Percentiles rank a stretch among this genome's conserved stretches.
Evolutionary conservation across 2,113 vertebrate genomes (phyloP).

Genomic region (Urocynchramus pylzowi): DNA sequence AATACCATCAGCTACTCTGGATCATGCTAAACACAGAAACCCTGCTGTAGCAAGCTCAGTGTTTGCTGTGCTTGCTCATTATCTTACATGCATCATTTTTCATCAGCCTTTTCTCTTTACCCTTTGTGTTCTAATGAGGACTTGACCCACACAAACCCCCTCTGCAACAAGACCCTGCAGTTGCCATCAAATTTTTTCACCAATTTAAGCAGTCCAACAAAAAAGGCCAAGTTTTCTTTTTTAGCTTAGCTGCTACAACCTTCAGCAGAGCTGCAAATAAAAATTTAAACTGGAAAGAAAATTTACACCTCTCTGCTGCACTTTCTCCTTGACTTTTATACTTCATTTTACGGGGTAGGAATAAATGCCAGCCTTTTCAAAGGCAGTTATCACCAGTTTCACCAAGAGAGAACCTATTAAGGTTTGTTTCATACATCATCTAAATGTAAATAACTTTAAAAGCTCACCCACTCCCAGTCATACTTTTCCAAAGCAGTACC

Average conservation of each 20-base stretch:
- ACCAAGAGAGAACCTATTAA: neutral
- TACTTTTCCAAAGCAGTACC: neutral
- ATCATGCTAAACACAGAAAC: neutral
- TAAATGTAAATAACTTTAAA: neutral
- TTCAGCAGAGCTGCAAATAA: neutral
- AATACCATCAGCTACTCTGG: neutral
- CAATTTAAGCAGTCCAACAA: neutral
- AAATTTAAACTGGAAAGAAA: neutral
- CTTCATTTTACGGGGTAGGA: neutral
- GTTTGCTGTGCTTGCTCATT: neutral
- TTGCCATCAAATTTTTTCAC: neutral
- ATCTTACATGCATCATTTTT: neutral
- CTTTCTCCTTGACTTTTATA: neutral
- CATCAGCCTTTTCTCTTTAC: neutral
- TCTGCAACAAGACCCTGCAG: rapidly evolving
- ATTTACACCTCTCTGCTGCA: neutral
- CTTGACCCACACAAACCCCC: neutral
- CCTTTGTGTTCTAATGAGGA: neutral
- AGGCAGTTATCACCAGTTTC: neutral
- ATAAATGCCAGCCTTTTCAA: neutral
- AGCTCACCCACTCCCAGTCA: neutral
- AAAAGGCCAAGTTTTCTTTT: neutral
- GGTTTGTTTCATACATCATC: neutral
- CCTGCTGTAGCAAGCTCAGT: neutral
- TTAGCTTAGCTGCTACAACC: neutral